A percentile compares a stretch with the other conserved stretches of the same genome.
Conservation (phyloP, 1,140 invertebrate genomes). For the Apis mellifera region Amel_HAv3.1 CM009944.2:6708501-6709000, state of each 20-base stretch:
- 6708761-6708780: conserved; percentile 62
- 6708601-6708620: background rate
- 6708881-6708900: conserved; percentile 45
- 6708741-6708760: conserved; percentile 60
- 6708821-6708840: conserved; percentile 29
- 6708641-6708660: conserved; percentile 48
- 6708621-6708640: conserved; percentile 14
- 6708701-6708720: conserved; percentile 58
- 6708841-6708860: background rate
- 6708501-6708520: too few species aligned
- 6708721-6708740: conserved; percentile 55
- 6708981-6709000: too few species aligned
- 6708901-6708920: conserved; percentile 59
- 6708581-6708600: too few species aligned
- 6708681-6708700: conserved; percentile 25
- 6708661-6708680: conserved; percentile 43
- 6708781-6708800: conserved; percentile 54
- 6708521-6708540: too few species aligned
- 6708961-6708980: background rate
- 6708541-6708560: too few species aligned
- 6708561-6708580: too few species aligned
- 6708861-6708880: conserved; percentile 46
- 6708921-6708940: background rate
- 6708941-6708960: background rate
- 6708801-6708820: conserved; percentile 48